Percentiles rank a stretch among this genome's conserved stretches.
Conservation (phyloP, 2,888 invertebrate genomes). For the Synanthedon vespiformis region DNA sequence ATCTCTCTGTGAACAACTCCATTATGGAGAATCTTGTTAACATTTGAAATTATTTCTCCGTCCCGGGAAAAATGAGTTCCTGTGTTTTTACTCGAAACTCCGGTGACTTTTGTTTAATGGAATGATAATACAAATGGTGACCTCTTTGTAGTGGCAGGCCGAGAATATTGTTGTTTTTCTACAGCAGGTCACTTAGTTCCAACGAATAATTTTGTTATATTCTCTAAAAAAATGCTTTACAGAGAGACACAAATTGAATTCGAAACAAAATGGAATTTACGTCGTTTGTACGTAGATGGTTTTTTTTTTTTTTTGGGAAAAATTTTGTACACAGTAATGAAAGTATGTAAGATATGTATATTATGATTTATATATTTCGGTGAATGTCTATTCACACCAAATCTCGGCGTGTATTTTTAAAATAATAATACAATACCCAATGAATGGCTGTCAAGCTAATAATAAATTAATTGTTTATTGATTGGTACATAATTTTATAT, state of each 20-base stretch:
- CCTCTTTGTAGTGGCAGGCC: constrained; percentile 61
- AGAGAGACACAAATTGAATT: background rate
- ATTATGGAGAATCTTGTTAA: constrained; percentile 68
- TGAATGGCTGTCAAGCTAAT: too few species aligned
- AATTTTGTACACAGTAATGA: too few species aligned
- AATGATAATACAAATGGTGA: constrained; percentile 68
- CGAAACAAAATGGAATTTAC: constrained; percentile 19
- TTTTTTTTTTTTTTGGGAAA: too few species aligned
- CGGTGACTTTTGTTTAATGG: constrained; percentile 70
- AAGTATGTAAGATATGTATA: too few species aligned
- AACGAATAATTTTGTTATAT: constrained; percentile 56
- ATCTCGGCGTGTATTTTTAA: too few species aligned
- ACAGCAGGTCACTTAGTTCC: constrained; percentile 60
- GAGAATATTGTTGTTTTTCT: constrained; percentile 61
- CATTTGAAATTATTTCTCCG: constrained; percentile 67
- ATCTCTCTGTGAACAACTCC: constrained; percentile 63
- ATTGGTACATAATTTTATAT: too few species aligned
- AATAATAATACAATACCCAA: too few species aligned
- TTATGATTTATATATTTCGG: too few species aligned
- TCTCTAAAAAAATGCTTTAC: background rate
- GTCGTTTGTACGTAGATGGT: constrained; percentile 18
- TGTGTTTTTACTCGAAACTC: constrained; percentile 67
- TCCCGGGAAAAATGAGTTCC: constrained; percentile 63
- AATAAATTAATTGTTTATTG: too few species aligned
- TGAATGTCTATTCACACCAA: too few species aligned